Evolutionary conservation across 2,888 invertebrate genomes (phyloP).

Genomic region (Cantharis flavilabris): DNA sequence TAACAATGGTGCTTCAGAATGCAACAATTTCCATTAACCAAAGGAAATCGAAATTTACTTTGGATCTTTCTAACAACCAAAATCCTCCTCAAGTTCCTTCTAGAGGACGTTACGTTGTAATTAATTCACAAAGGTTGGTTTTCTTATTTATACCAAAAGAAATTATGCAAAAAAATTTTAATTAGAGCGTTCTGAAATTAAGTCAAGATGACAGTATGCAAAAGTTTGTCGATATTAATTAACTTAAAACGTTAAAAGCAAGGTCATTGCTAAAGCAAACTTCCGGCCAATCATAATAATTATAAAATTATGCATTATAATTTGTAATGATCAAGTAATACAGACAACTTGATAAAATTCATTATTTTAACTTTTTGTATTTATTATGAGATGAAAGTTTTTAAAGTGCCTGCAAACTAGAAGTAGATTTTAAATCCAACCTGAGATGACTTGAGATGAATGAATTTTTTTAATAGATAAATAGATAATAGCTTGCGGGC

Average conservation of each 20-base stretch:
- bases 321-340: not conserved
- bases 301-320: not conserved
- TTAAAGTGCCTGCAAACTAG: not conserved
- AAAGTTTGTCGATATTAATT: not conserved
- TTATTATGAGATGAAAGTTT: not conserved
- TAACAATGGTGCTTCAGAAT: slow-evolving; percentile 31
- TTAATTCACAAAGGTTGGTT: slow-evolving; percentile 19
- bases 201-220: not conserved
- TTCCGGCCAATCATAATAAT: not conserved
- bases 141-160: not conserved
- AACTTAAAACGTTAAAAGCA: not conserved
- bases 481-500: too few relatives aligned
- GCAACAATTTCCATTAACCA: slow-evolving; percentile 23
- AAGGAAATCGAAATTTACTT: slow-evolving; percentile 15
- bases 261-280: not conserved
- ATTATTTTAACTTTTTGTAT: not conserved
- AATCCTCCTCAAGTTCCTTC: slow-evolving; percentile 19
- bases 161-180: not conserved
- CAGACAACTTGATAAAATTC: too few relatives aligned
- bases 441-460: not conserved
- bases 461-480: too few relatives aligned
- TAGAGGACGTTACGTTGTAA: slow-evolving; percentile 18
- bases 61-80: slow-evolving; percentile 5
- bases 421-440: not conserved
- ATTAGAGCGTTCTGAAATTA: not conserved